phyloP scores from a whole-genome alignment of 2,797 vertebrate genomes.

The Fringilla coelebs region DNA sequence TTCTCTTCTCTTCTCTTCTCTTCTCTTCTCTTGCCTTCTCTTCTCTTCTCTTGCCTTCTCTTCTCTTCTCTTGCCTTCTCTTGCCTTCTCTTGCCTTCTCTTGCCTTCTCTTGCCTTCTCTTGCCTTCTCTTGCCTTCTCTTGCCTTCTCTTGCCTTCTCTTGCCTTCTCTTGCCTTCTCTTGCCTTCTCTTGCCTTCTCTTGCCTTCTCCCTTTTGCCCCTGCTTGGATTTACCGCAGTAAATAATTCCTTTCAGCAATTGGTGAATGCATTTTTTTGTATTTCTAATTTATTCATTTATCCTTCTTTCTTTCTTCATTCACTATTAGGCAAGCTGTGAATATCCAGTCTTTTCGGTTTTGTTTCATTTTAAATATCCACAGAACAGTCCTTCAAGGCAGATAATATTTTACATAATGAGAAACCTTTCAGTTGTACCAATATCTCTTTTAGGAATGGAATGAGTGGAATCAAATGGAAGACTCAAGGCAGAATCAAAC shows the following conservation, averaged over 20 bases:
- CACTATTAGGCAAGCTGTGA: not conserved
- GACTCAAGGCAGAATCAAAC: not conserved
- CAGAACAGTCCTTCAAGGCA: not conserved
- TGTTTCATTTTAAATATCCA: not conserved
- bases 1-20: not conserved
- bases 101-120: too few species aligned
- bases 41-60: too few species aligned
- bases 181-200: not conserved
- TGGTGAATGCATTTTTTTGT: not conserved
- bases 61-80: too few species aligned
- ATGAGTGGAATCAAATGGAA: not conserved
- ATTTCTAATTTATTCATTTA: not conserved
- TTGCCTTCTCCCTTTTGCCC: too few species aligned
- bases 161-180: rapidly evolving
- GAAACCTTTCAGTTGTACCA: not conserved
- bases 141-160: too few species aligned
- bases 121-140: too few species aligned
- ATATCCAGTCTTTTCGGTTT: not conserved
- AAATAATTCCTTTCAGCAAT: not conserved
- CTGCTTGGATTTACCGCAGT: not conserved
- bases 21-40: too few species aligned
- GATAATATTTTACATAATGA: not conserved
- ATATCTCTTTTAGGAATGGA: not conserved
- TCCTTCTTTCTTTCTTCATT: not conserved
- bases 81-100: too few species aligned